Evolutionary conservation across 2,888 invertebrate species (phyloP), one percentile per base, ranked within the genome.

Genomic region (Pammene aurita): DNA sequence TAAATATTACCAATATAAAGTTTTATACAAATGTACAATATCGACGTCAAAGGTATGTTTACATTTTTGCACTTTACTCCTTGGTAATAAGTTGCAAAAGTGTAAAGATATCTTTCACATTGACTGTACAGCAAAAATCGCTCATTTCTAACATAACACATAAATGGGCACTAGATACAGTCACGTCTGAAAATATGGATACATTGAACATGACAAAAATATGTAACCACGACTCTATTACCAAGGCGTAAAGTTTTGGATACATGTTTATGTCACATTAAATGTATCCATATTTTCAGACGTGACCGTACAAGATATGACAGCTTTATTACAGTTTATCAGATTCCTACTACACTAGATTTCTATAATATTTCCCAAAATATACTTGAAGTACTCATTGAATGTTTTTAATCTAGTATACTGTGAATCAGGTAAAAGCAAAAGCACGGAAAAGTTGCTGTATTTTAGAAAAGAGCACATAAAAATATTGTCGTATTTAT

Each of bases 401-500:
- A 16, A 48, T 48, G 16, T 48, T 48, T 5, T 44, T 46, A 14
- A 46, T 46, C 46, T 14, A 14, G 50, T 50, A 18, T 18, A 50
- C 4, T n/a, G 5, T 50, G 50, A 50, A 52, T 52, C 50, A 18
- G 50, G 50, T 52, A 26, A 52, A 52, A 26, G 0, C 6, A 52
- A 26, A 18, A 11, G 26, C 11, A 11, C 2, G 16, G 16, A 5
- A 52, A 18, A 52, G 1, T 5, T 4, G 14, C 46, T 1, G 50
- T 26, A 52, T 52, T 52, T 52, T 26, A 52, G 11, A 52, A 52
- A 52, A 2, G 5, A 52, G 50, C 50, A 11, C 50, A 7, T 26
- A 26, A 57, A 56, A 42, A 57, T 42, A 42, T 9, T 57, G 16
- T 42, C 42, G 57, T 57, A 57, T 55, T 14, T 57, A 26, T 7